Percentiles rank a stretch among this genome's conserved stretches.
Evolutionary conservation across 2,888 invertebrate species (phyloP).

Genomic region (Hyalella azteca): DNA sequence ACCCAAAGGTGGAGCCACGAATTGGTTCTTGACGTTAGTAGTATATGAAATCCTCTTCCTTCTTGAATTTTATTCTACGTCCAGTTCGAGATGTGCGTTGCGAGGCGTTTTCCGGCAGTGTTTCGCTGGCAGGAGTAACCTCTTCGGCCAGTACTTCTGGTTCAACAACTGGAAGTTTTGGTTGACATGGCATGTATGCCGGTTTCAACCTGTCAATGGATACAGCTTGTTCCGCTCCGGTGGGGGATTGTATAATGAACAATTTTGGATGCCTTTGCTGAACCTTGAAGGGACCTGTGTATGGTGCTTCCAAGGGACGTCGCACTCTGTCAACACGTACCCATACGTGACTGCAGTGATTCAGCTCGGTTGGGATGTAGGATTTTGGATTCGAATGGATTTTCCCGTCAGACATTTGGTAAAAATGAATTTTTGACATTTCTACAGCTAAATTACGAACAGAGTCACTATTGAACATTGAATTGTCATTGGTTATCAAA

Average conservation of each 20-base stretch:
- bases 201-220: not conserved
- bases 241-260: not conserved
- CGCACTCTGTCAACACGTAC: slow-evolving; percentile 29
- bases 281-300: slow-evolving; percentile 24
- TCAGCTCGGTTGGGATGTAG: slow-evolving; percentile 6
- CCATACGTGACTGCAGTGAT: slow-evolving; percentile 18
- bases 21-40: no score
- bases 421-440: slow-evolving; percentile 15
- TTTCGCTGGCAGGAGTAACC: no score
- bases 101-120: no score
- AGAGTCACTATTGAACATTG: not conserved
- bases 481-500: not conserved
- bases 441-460: not conserved
- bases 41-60: no score
- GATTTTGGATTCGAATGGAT: not conserved
- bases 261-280: not conserved
- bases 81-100: no score
- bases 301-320: slow-evolving; percentile 28
- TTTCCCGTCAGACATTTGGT: not conserved
- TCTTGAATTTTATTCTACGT: no score
- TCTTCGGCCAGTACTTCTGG: no score
- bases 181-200: no score
- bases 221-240: not conserved
- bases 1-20: no score
- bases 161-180: no score